Evolutionary conservation across 2,888 invertebrate genomes (phyloP).

Genomic region (Lithophane ornitopus): DNA sequence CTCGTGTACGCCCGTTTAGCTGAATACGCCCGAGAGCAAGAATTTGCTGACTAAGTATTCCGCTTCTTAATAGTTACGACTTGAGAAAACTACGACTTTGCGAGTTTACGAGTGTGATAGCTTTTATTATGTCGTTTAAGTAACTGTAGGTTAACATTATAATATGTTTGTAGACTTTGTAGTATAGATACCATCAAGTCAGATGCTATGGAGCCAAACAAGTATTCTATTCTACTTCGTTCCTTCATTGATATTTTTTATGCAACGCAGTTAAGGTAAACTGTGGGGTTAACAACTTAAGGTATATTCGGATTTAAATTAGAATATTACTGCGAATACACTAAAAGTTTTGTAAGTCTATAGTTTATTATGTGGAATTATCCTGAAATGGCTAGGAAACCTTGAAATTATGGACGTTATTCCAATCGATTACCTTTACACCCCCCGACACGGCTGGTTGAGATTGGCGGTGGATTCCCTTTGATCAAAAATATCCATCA

Average conservation of each 20-base stretch:
- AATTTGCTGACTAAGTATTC: slow-evolving; percentile 73
- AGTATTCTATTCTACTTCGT: not conserved
- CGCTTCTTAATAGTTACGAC: slow-evolving; percentile 69
- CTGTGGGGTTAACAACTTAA: not conserved
- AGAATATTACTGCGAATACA: not conserved
- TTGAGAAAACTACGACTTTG: slow-evolving; percentile 61
- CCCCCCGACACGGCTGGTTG: not conserved
- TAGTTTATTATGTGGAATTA: not conserved
- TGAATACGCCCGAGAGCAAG: slow-evolving; percentile 71
- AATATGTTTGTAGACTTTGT: not conserved
- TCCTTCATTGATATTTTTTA: not conserved
- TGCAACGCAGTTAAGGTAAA: not conserved
- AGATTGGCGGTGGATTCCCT: slow-evolving; percentile 5
- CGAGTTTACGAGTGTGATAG: slow-evolving; percentile 63
- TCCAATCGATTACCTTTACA: slow-evolving; percentile 34
- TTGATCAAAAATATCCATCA: slow-evolving; percentile 20
- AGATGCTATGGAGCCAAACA: not conserved
- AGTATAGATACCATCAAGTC: not conserved
- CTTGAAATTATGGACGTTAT: slow-evolving; percentile 33
- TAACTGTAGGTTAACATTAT: slow-evolving; percentile 22
- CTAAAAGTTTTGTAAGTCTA: not conserved
- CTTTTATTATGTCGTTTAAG: slow-evolving; percentile 53
- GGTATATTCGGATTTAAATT: not conserved
- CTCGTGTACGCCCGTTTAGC: slow-evolving; percentile 54
- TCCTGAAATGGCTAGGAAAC: not conserved